A percentile compares a stretch with the other conserved stretches of the same genome.
These are phyloP conservation scores for Stercorarius parasiticus DNA, from an alignment of 2,113 vertebrate species.

Conservation along the genomic window DNA sequence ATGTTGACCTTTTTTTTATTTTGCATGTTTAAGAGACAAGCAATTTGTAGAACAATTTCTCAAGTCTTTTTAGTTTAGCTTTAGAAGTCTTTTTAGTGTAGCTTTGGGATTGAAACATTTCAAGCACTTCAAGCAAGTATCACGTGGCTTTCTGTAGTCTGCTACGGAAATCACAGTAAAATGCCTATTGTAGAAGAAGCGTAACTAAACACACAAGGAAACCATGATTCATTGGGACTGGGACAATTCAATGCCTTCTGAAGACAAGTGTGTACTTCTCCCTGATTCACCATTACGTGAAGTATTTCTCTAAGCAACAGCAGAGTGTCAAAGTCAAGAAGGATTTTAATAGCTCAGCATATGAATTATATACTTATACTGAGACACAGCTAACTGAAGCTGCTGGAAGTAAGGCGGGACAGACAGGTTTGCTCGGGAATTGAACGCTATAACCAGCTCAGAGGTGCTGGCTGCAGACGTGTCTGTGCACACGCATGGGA, in stretches of 20 bases:
- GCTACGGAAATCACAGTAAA: background rate
- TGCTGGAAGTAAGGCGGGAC: background rate
- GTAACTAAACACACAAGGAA: background rate
- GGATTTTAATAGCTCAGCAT: constrained; percentile 6
- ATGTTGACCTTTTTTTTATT: background rate
- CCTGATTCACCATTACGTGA: background rate
- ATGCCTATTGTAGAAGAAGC: background rate
- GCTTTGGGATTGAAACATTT: background rate
- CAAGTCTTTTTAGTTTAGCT: background rate
- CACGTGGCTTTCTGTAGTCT: background rate
- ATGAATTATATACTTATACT: background rate
- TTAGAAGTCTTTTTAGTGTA: background rate
- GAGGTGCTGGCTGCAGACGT: background rate
- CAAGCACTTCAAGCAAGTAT: background rate
- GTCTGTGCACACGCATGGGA: background rate
- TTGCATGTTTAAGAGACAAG: background rate
- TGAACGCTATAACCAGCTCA: background rate
- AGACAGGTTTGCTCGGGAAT: background rate
- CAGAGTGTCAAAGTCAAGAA: background rate
- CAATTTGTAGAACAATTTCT: background rate
- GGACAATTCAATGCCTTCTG: background rate
- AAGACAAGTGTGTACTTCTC: background rate
- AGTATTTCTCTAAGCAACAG: background rate
- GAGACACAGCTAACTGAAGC: background rate
- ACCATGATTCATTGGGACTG: background rate